Evolutionary conservation across 2,797 vertebrate genomes (phyloP), one percentile per base, ranked within the genome.

Genomic region (Diplodus sargus): DNA sequence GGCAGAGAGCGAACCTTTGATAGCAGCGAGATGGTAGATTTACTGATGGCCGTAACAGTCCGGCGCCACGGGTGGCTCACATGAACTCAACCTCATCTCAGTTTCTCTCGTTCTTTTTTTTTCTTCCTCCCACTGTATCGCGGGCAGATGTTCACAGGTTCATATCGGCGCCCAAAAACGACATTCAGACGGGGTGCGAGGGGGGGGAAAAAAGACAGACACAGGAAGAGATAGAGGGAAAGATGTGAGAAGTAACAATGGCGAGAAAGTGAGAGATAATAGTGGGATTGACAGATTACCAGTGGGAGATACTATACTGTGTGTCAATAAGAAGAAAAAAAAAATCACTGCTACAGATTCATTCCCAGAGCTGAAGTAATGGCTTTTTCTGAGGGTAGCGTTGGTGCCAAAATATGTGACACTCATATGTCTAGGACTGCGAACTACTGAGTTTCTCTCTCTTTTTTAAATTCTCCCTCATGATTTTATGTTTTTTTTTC

Each of bases 11-110:
- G 80, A 85, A 88, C 85, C 89, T 93, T 90, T 91, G 89, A 92
- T 93, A 90, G 88, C 71, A 68, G 87, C 66, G 86, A 91, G 90
- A 90, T 85, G 89, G 89, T 86, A 88, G 93, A 92, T 93, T 92
- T 93, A 93, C 88, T 88, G 90, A 93, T 92, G 90, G 91, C 89
- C 81, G 78, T 87, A 91, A 87, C 81, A 89, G 91, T 94, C 92
- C 89, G 47, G 81, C 91, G 4, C 93, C 71, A 48, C 79, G 91
- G 94, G 94, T 89, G 93, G 92, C 77, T 90, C 88, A 87, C 85
- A 78, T 88, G 85, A 91, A 92, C 91, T 89, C 87, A 85, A 89
- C 90, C 90, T 92, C 90, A 92, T 93, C 92, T 85, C 81, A 74
- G 83, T 79, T 74, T 89, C 88, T 83, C 77, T 69, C 69, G 59